phyloP scores from a whole-genome alignment of 2,113 vertebrate genomes.

The Carollia perspicillata region DNA sequence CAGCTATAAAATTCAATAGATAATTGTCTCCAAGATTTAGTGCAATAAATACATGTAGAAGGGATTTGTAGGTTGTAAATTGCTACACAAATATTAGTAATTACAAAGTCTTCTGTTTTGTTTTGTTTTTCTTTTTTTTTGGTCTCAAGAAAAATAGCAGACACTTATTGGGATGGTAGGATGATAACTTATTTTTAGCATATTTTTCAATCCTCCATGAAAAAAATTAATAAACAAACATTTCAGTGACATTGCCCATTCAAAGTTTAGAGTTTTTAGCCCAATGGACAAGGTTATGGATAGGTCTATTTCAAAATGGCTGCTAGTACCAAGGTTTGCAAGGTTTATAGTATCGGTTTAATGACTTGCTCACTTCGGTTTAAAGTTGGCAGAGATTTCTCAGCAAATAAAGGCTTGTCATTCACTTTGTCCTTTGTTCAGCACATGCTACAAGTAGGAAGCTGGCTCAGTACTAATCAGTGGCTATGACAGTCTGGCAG shows the following conservation, averaged over 20 bases:
- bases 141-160: not conserved
- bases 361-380: not conserved
- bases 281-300: not conserved
- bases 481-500: not conserved
- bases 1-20: not conserved
- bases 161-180: not conserved
- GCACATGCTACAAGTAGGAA: not conserved
- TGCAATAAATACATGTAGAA: not conserved
- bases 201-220: not conserved
- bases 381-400: not conserved
- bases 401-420: constrained; percentile 41
- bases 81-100: not conserved
- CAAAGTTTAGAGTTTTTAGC: not conserved
- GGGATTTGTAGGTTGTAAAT: not conserved
- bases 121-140: not conserved
- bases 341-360: not conserved
- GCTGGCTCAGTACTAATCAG: constrained; percentile 26
- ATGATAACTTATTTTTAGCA: not conserved
- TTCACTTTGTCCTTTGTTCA: not conserved
- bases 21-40: constrained; percentile 3
- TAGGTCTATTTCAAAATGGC: not conserved
- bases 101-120: not conserved
- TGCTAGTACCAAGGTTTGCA: not conserved
- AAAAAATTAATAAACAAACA: constrained; percentile 6
- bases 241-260: not conserved